Evolutionary conservation across 2,797 vertebrate species (phyloP), one percentile per base, ranked within the genome.

Genomic region (Coendou prehensilis): DNA sequence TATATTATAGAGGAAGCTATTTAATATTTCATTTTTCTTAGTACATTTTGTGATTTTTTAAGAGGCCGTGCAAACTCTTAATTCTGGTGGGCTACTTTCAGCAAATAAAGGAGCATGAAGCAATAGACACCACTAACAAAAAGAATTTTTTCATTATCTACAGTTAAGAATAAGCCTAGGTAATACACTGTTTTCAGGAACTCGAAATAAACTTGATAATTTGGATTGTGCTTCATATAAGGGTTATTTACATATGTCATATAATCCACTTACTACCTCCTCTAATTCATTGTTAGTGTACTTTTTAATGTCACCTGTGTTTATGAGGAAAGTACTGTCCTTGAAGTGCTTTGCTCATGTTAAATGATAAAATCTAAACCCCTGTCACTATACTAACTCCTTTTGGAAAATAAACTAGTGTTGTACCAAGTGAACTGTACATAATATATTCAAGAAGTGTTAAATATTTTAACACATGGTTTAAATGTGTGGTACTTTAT

Each of bases 291-390:
- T 33, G 41, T 63, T 88, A 94, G 82, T 54, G 37, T 52, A 64
- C 20, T 97, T 73, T 87, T 94, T 69, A 92, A 76, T 56, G 79
- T 94, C 59, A 59, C 69, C 71, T 93, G 20, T 80, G 9, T 96
- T 97, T 5, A 94, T 22, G 88, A 76, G 82, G 45, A 93, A 96
- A 97, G 50, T 67, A 81, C 30, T 92, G 14, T 56, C 33, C 89
- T 2, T 41, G 23, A 94, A 95, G 79, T 89, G 85, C 2, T 90
- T 95, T 98, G 87, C 22, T 94, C 9, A 79, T 78, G 89, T 95
- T 85, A 98, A 96, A 88, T 97, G 94, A 96, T 94, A 92, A 98
- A 97, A 98, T 57, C 1, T 4, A 97, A 98, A 73, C 61, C 93
- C 37, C 89, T 76, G 63, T 63, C 61, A 80, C 33, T 71, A 76